These are phyloP conservation scores for Drosophila neonasuta DNA, from an alignment of 2,888 invertebrate genomes.

Conservation along the genomic window DNA sequence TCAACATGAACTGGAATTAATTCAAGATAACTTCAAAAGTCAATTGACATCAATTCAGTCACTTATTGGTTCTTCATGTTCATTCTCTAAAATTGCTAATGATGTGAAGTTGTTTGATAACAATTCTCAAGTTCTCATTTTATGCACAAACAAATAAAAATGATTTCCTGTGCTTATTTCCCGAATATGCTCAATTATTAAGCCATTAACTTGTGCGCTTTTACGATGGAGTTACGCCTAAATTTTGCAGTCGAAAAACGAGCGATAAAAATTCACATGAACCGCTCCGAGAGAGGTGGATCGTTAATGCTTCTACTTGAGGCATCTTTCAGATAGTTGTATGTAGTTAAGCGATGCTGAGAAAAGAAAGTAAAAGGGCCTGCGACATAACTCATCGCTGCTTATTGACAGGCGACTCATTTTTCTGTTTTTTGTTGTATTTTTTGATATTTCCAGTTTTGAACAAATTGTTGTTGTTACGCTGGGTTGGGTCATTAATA, in stretches of 20 bases:
- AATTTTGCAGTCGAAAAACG: conserved; percentile 21
- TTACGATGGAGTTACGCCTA: conserved; percentile 36
- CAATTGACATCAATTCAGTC: too few species aligned
- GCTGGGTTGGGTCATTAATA: conserved; percentile 46
- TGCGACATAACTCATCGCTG: conserved; percentile 69
- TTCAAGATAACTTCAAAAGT: too few species aligned
- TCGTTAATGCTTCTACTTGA: conserved; percentile 49
- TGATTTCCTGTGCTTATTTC: conserved; percentile 28
- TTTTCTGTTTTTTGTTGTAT: conserved; percentile 6
- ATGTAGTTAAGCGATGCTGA: conserved; percentile 16
- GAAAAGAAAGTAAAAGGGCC: conserved; percentile 73
- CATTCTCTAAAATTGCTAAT: neutral
- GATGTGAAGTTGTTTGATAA: neutral
- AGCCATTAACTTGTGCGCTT: conserved; percentile 55
- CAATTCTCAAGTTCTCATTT: conserved; percentile 9
- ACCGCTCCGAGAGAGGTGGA: conserved; percentile 10
- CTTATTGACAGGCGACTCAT: conserved; percentile 61
- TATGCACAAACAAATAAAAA: conserved; percentile 10
- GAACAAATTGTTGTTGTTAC: conserved; percentile 27
- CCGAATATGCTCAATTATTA: conserved; percentile 59
- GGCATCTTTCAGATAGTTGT: conserved; percentile 25
- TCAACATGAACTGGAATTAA: too few species aligned
- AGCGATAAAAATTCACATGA: conserved; percentile 43
- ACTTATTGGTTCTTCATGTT: neutral
- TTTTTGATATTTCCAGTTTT: conserved; percentile 22